Base-by-base conservation (phyloP, 2,888 invertebrate species). In the Drosophila fungiperda region DNA sequence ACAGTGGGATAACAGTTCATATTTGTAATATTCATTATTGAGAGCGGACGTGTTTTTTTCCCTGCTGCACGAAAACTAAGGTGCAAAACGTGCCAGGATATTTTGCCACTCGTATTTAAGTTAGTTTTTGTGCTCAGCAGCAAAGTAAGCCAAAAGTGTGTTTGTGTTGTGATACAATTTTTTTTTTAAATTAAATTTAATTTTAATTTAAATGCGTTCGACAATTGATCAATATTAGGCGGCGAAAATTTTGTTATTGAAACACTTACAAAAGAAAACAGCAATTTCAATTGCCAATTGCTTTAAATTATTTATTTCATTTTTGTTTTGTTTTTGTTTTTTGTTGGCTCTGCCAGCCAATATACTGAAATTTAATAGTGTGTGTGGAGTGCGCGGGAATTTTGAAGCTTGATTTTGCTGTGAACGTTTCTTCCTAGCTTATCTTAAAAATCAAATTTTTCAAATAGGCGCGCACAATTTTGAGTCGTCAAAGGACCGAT, bases 51-150 rank as follows among this genome's bases (percentile, higher is more conserved):
- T 80, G 77, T 66, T 80, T 65, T 73, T 63, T 79, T 68, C 72
- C 67, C 76, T 80, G 80, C 80, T 80, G 78, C 80, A 66, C 74
- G 57, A 54, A 70, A 62, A 61, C 57, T 73, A 74, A 79, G 70
- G 79, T 79, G 71, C 79, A 62, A 57, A 78, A 76, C 80, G 78
- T 78, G 80, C 62, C 76, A 78, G 80, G 78, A 78, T 78, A 65
- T 78, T 73, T 79, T 76, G 63, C 55, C 68, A 80, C 33, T 73
- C 77, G 80, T 80, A 65, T 76, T 73, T 68, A 55, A 64, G 59
- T 63, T 60, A 35, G 49, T 69, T 68, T 67, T 61, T 78, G 73
- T 73, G 76, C 68, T 57, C 60, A 63, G 64, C 77, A 68, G 73
- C 62, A 72, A 76, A 80, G 78, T 78, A 80, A 78, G 78, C 62